These are phyloP conservation scores for Cephus pulcher DNA, from an alignment of 2,888 invertebrate genomes.

Conservation along the genomic window DNA sequence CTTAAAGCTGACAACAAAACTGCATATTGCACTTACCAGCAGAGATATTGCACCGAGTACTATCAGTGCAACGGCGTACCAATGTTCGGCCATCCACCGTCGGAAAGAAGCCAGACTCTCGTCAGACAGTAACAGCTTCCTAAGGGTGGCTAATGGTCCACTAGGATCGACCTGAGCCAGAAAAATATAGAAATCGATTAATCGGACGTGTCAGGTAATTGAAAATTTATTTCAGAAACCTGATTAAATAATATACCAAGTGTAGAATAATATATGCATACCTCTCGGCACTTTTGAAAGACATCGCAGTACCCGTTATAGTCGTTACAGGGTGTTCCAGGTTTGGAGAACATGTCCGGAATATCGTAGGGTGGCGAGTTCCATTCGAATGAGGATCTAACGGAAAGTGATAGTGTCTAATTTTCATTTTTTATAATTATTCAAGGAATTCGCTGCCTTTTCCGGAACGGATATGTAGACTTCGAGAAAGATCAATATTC, in stretches of 20 bases:
- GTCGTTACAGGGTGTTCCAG: constrained; percentile 94
- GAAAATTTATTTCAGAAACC: background rate
- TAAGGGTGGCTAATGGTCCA: constrained; percentile 89
- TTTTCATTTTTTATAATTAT: background rate
- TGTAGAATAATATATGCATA: constrained; percentile 35
- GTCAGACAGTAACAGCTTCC: constrained; percentile 87
- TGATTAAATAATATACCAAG: background rate
- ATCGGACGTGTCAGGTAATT: background rate
- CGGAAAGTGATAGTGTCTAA: background rate
- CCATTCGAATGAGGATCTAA: constrained; percentile 88
- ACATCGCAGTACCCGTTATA: constrained; percentile 88
- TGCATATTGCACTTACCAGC: constrained; percentile 76
- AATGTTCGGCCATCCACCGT: constrained; percentile 88
- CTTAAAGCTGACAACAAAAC: background rate
- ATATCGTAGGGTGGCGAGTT: constrained; percentile 90
- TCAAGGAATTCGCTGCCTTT: background rate
- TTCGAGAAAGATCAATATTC: no score
- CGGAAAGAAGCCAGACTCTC: constrained; percentile 91
- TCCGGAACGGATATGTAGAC: background rate
- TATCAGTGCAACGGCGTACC: constrained; percentile 89
- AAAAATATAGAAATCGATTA: constrained; percentile 14
- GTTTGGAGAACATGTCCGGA: constrained; percentile 92
- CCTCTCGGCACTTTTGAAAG: constrained; percentile 84
- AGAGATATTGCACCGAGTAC: constrained; percentile 79
- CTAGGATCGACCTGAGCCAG: constrained; percentile 84